Percentiles rank a stretch among this genome's conserved stretches.
Conservation (phyloP, 2,113 vertebrate species). For the Megalops atlanticus region DNA sequence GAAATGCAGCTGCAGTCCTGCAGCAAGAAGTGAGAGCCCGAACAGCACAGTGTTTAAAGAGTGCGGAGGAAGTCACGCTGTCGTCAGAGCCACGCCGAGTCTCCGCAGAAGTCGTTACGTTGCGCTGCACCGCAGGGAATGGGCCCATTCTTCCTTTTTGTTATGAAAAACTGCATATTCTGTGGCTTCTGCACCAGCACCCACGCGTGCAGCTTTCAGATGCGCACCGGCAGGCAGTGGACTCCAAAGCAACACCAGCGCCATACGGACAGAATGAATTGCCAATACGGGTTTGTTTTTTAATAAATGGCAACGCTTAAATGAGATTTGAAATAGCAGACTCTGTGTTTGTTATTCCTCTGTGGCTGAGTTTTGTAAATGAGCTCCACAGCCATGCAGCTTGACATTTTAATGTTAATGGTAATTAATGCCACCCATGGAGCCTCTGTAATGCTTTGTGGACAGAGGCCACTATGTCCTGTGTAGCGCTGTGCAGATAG, state of each 20-base stretch:
- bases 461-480: background rate
- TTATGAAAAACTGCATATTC: background rate
- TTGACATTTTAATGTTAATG: background rate
- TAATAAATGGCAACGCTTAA: slow-evolving; percentile 6
- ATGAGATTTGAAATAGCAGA: slow-evolving; percentile 9
- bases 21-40: background rate
- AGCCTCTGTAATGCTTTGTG: background rate
- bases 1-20: background rate
- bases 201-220: background rate
- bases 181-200: background rate
- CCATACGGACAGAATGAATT: slow-evolving; percentile 1
- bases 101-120: background rate
- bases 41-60: background rate
- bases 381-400: background rate
- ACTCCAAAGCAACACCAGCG: background rate
- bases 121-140: background rate
- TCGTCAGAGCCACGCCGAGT: background rate
- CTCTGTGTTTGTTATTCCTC: slow-evolving; percentile 1
- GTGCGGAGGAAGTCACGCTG: background rate
- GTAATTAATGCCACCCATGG: background rate
- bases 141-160: too few relatives aligned
- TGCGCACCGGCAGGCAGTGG: background rate
- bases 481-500: too few relatives aligned
- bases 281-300: slow-evolving; percentile 6
- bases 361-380: background rate